A percentile compares a stretch with the other conserved stretches of the same genome.
Conservation (phyloP, 1,140 invertebrate species). For the Lethocerus indicus region DNA sequence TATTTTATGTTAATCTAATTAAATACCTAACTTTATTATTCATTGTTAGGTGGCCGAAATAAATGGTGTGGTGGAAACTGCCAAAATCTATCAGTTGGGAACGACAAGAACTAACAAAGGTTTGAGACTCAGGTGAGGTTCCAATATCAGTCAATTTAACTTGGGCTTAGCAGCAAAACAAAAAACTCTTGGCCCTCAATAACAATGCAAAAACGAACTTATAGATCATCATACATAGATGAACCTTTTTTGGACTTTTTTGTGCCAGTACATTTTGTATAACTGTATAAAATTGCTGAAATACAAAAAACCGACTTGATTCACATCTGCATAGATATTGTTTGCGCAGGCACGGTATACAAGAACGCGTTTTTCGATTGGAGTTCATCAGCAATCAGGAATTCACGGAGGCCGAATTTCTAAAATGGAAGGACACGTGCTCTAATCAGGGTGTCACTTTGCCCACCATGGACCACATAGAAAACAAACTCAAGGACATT, state of each 20-base stretch:
- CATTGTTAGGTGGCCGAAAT: slow-evolving; percentile 66
- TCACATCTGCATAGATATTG: background rate
- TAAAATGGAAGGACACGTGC: slow-evolving; percentile 82
- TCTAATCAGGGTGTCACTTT: slow-evolving; percentile 52
- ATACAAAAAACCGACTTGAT: too few relatives aligned
- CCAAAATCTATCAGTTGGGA: slow-evolving; percentile 84
- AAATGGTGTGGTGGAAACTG: slow-evolving; percentile 85
- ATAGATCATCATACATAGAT: too few relatives aligned
- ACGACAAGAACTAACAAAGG: slow-evolving; percentile 86
- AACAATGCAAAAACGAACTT: too few relatives aligned
- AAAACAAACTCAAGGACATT: slow-evolving; percentile 76
- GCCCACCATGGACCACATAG: slow-evolving; percentile 68
- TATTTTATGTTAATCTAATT: background rate
- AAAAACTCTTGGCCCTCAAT: too few relatives aligned
- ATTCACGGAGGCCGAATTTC: slow-evolving; percentile 84
- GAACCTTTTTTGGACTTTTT: too few relatives aligned
- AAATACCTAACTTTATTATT: slow-evolving; percentile 1
- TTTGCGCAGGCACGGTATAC: slow-evolving; percentile 56
- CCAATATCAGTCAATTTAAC: too few relatives aligned
- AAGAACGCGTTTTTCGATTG: slow-evolving; percentile 83
- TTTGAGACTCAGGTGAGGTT: slow-evolving; percentile 36
- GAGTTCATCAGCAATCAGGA: slow-evolving; percentile 97
- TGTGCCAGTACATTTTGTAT: too few relatives aligned
- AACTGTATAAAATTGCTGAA: too few relatives aligned
- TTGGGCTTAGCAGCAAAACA: too few relatives aligned